phyloP scores from a whole-genome alignment of 2,797 vertebrate genomes.

The Xenentodon cancila region DNA sequence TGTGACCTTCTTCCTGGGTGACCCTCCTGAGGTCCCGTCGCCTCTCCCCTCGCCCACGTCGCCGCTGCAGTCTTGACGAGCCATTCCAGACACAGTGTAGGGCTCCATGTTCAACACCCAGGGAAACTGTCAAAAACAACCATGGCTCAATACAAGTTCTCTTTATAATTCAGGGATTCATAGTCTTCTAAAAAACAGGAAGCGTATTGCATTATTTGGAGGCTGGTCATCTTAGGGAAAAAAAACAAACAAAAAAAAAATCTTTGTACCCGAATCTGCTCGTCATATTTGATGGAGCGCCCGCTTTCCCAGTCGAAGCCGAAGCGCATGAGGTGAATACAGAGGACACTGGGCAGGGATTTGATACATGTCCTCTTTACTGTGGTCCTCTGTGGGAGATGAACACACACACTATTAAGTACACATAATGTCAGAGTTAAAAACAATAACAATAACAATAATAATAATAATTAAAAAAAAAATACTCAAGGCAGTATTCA shows the following conservation, averaged over 20 bases:
- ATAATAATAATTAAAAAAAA: no score
- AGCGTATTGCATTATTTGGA: background rate
- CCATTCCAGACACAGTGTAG: constrained; percentile 98
- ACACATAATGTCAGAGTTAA: background rate
- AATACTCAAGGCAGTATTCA: constrained; percentile 1
- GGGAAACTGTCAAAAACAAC: constrained; percentile 85
- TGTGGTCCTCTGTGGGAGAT: constrained; percentile 88
- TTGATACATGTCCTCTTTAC: constrained; percentile 98
- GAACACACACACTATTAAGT: constrained; percentile 9
- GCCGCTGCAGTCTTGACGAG: constrained; percentile 93
- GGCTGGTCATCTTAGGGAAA: background rate
- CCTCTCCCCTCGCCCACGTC: constrained; percentile 90
- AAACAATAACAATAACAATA: no score
- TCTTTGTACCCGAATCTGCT: constrained; percentile 92
- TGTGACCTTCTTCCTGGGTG: constrained; percentile 96
- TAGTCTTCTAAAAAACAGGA: no score
- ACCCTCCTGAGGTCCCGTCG: constrained; percentile 87
- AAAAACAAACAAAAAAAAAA: background rate
- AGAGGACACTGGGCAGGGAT: constrained; percentile 92
- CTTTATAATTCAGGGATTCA: background rate
- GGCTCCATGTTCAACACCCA: constrained; percentile 99
- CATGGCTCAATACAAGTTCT: background rate
- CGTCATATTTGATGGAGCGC: constrained; percentile 98
- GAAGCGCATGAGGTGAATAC: constrained; percentile 98
- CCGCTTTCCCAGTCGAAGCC: constrained; percentile 99